These are phyloP conservation scores for Platynereis dumerilii DNA, from an alignment of 2,888 invertebrate species.

Conservation along the genomic window DNA sequence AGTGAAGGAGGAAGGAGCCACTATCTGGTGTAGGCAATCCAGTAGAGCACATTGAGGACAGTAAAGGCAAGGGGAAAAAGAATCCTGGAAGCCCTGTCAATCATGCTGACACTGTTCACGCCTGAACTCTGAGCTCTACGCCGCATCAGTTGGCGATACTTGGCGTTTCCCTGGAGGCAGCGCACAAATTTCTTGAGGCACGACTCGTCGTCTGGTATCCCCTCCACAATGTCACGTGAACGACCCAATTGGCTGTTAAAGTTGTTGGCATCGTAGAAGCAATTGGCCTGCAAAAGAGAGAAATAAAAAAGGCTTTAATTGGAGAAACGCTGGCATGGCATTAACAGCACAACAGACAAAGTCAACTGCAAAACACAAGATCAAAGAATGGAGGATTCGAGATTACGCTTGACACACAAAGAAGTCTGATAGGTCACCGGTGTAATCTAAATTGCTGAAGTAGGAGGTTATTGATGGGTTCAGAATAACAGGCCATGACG, in stretches of 20 bases:
- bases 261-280: too few relatives aligned
- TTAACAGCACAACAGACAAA: too few relatives aligned
- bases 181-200: constrained; percentile 24
- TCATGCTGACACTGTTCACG: constrained; percentile 32
- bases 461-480: too few relatives aligned
- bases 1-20: background rate
- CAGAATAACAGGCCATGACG: too few relatives aligned
- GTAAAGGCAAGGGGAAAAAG: constrained; percentile 35
- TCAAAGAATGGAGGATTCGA: background rate
- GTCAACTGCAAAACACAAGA: background rate
- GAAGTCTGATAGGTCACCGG: too few relatives aligned
- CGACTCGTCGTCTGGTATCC: constrained; percentile 10
- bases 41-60: constrained; percentile 33
- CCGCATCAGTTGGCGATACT: constrained; percentile 26
- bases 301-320: too few relatives aligned
- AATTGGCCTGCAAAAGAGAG: too few relatives aligned
- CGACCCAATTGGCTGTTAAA: background rate
- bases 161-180: constrained; percentile 29
- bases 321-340: too few relatives aligned
- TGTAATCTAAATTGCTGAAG: too few relatives aligned
- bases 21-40: constrained; percentile 31
- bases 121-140: constrained; percentile 19
- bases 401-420: too few relatives aligned
- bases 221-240: background rate
- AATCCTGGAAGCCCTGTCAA: constrained; percentile 34